Evolutionary conservation across 2,888 invertebrate genomes (phyloP).

Genomic region (Polydrusus pterygomalis): DNA sequence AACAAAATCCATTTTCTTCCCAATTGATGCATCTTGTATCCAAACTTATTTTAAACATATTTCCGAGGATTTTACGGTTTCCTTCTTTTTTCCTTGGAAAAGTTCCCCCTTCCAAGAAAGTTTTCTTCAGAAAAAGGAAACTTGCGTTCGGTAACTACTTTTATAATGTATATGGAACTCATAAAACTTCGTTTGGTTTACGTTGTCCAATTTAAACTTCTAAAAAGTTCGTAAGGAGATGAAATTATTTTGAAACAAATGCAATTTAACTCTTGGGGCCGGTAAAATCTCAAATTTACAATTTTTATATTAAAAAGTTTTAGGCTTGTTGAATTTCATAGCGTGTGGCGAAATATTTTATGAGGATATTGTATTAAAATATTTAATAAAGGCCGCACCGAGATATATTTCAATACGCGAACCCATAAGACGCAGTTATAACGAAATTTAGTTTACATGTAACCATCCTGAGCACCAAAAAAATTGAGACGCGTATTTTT

Average conservation of each 20-base stretch:
- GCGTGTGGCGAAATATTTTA: conserved; percentile 8
- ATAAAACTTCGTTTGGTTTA: conserved; percentile 70
- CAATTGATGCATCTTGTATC: conserved; percentile 58
- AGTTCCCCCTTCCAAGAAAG: conserved; percentile 61
- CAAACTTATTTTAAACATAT: conserved; percentile 51
- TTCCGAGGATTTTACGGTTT: conserved; percentile 37
- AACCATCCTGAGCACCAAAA: too few species aligned
- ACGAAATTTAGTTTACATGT: too few species aligned
- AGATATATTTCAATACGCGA: background rate
- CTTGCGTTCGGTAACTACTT: conserved; percentile 66
- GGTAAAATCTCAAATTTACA: conserved; percentile 54
- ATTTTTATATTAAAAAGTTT: conserved; percentile 55
- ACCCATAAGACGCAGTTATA: too few species aligned
- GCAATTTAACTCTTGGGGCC: conserved; percentile 64
- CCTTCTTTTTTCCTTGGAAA: conserved; percentile 40
- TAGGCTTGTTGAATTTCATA: conserved; percentile 37
- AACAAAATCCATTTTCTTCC: conserved; percentile 56
- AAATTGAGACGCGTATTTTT: too few species aligned
- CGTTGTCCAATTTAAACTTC: conserved; percentile 70
- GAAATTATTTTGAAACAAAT: conserved; percentile 70
- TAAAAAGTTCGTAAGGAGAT: conserved; percentile 67
- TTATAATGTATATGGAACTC: conserved; percentile 69
- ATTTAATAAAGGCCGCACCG: background rate
- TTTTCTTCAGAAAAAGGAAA: conserved; percentile 58
- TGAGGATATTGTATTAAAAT: conserved; percentile 14